Conservation (phyloP, 2,888 invertebrate species). For the Chloroclysta siterata region DNA sequence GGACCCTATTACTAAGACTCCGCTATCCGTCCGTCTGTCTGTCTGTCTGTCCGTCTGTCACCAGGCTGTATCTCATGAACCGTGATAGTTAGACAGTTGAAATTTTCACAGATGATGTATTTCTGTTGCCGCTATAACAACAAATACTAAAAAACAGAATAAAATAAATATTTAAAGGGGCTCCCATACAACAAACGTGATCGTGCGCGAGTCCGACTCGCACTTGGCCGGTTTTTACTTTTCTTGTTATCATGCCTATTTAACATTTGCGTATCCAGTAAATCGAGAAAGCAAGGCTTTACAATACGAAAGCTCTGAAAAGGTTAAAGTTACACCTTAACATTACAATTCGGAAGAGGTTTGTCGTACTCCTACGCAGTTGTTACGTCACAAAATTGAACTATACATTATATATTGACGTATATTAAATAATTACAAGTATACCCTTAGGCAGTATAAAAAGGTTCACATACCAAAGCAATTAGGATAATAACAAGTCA, state of each 20-base stretch:
- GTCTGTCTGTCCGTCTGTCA: no score
- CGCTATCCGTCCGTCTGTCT: no score
- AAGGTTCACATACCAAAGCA: slow-evolving; percentile 22
- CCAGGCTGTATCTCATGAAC: no score
- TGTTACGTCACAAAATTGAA: slow-evolving; percentile 45
- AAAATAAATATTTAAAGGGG: no score
- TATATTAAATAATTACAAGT: slow-evolving; percentile 35
- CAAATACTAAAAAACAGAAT: no score
- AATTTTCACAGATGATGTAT: no score
- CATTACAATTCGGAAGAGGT: slow-evolving; percentile 42
- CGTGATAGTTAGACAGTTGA: no score
- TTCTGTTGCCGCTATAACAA: no score
- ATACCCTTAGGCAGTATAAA: slow-evolving; percentile 7
- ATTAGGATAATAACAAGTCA: slow-evolving; percentile 26
- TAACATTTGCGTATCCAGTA: slow-evolving; percentile 56
- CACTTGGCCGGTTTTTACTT: no score
- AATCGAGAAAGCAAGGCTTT: slow-evolving; percentile 49
- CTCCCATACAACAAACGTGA: no score
- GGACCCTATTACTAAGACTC: no score
- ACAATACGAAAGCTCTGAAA: slow-evolving; percentile 41
- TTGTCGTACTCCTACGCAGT: slow-evolving; percentile 35
- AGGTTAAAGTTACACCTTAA: slow-evolving; percentile 46
- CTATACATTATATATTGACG: slow-evolving; percentile 44
- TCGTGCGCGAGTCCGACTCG: no score
- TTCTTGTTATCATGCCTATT: neutral